These are phyloP conservation scores for Embiotoca jacksoni DNA, from an alignment of 2,113 vertebrate genomes.

Conservation along the genomic window DNA sequence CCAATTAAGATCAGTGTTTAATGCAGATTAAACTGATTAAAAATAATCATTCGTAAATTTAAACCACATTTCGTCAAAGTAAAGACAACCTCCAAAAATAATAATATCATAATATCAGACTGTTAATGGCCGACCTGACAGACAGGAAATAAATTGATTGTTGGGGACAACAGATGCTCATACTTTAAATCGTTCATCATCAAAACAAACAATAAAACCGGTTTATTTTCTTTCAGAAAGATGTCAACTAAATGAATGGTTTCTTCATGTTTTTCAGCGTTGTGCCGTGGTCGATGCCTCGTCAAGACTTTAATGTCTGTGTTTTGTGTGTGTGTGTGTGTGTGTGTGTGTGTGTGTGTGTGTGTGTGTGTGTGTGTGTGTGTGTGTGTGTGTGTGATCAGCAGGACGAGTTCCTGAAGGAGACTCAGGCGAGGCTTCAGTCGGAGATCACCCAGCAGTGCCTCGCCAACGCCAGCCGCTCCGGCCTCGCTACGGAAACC, in stretches of 20 bases:
- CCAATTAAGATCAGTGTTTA: no score
- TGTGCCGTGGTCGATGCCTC: not conserved
- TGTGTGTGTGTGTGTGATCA: constrained; percentile 33
- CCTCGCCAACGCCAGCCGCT: constrained; percentile 56
- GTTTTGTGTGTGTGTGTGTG: not conserved
- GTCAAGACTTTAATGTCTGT: not conserved
- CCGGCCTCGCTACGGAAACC: not conserved
- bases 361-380: no score
- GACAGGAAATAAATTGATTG: not conserved
- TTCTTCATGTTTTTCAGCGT: not conserved
- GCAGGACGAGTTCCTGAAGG: constrained; percentile 82
- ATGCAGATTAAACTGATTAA: no score
- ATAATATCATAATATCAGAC: not conserved
- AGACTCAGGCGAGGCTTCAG: constrained; percentile 72
- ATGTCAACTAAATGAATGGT: no score
- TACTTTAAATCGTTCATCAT: not conserved
- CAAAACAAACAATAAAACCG: not conserved
- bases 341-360: no score
- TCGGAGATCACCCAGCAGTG: constrained; percentile 77
- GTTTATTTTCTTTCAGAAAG: not conserved
- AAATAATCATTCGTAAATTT: no score
- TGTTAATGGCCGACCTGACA: not conserved
- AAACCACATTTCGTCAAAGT: no score
- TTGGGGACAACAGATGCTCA: not conserved
- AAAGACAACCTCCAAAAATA: not conserved